These are phyloP conservation scores for Mesocentrotus franciscanus DNA, from an alignment of 53 echinoderm and acorn worm species.

Conservation along the genomic window DNA sequence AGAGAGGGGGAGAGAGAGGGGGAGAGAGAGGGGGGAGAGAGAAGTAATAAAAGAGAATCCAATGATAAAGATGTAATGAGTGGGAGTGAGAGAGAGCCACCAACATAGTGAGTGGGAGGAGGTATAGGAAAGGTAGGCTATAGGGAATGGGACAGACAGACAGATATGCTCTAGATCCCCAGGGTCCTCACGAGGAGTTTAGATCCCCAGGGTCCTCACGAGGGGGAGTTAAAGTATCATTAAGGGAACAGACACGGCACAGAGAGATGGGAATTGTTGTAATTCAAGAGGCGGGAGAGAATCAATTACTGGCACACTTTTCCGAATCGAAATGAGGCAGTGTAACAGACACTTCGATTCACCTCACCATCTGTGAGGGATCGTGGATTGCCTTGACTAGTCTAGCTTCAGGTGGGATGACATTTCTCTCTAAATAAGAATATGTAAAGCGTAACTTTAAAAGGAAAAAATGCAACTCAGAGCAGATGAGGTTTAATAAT, in stretches of 20 bases:
- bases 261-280: constrained; percentile 9
- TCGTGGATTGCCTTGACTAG: background rate
- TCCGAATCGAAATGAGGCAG: constrained; percentile 21
- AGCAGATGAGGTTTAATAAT: too few species aligned
- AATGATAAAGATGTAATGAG: background rate
- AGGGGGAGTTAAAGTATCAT: background rate
- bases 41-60: background rate
- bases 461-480: background rate
- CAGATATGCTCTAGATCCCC: background rate
- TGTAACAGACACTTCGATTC: background rate
- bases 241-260: constrained; percentile 13
- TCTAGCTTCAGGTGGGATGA: background rate
- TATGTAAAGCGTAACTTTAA: background rate
- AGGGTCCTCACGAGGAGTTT: too few species aligned
- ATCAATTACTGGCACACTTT: constrained; percentile 49
- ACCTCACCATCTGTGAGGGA: background rate
- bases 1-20: background rate
- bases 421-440: background rate
- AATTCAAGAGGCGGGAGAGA: constrained; percentile 31
- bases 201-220: background rate
- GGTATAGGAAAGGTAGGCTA: background rate
- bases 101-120: background rate
- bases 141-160: background rate
- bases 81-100: background rate
- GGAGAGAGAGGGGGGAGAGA: background rate